Evolutionary conservation across 2,113 vertebrate species (phyloP).

Genomic region (Abramis brama): DNA sequence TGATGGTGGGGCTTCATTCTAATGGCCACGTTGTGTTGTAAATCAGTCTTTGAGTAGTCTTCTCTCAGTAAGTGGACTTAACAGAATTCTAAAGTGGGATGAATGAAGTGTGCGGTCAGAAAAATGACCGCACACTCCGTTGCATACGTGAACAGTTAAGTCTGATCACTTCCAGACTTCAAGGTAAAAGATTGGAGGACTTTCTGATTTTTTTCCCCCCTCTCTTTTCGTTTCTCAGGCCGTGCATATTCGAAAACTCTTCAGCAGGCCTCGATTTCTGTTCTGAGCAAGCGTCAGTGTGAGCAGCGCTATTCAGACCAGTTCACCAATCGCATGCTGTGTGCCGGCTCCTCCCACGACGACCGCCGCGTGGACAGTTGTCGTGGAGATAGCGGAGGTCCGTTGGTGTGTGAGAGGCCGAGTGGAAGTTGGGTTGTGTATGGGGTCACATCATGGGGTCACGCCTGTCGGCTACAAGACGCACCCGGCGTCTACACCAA

Average conservation of each 20-base stretch:
- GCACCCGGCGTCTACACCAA: slow-evolving; percentile 96
- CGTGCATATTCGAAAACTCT: slow-evolving; percentile 93
- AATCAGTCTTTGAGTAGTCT: slow-evolving; percentile 1
- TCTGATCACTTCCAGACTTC: slow-evolving; percentile 8
- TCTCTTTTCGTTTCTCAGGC: slow-evolving; percentile 70
- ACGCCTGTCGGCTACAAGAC: slow-evolving; percentile 88
- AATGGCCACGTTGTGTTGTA: background rate
- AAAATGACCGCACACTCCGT: background rate
- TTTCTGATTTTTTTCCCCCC: background rate
- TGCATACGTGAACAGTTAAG: background rate
- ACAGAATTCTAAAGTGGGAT: background rate
- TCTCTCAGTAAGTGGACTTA: background rate
- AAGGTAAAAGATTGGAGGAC: background rate
- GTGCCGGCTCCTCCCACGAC: slow-evolving; percentile 83
- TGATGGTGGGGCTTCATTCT: background rate
- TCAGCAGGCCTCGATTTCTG: slow-evolving; percentile 88
- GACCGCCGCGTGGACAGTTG: slow-evolving; percentile 91
- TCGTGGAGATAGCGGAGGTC: slow-evolving; percentile 95
- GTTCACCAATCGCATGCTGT: slow-evolving; percentile 95
- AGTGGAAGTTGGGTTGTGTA: slow-evolving; percentile 85
- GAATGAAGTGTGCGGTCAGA: slow-evolving; percentile 1
- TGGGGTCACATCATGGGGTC: slow-evolving; percentile 96
- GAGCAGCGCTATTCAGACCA: slow-evolving; percentile 84
- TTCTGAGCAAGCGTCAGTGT: slow-evolving; percentile 87
- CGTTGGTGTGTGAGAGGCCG: slow-evolving; percentile 87